Evolutionary conservation across 2,113 vertebrate species (phyloP).

Genomic region (Dasyurus viverrinus): DNA sequence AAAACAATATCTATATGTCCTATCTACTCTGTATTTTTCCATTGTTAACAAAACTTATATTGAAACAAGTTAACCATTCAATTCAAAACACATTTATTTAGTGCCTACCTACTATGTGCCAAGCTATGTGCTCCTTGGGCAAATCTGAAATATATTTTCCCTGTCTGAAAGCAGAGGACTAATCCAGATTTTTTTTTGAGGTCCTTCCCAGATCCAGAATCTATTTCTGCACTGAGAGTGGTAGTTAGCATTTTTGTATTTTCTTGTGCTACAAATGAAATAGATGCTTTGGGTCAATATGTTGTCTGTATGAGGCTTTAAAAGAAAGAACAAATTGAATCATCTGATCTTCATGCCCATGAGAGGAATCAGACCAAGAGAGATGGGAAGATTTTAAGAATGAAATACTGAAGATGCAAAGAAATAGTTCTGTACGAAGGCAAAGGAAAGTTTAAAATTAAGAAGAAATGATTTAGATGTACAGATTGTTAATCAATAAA

Average conservation of each 20-base stretch:
- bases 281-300: background rate
- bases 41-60: background rate
- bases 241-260: background rate
- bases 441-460: background rate
- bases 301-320: background rate
- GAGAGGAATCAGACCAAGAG: background rate
- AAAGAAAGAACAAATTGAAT: background rate
- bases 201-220: background rate
- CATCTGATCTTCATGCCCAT: background rate
- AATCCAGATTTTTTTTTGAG: background rate
- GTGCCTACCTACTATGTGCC: background rate
- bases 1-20: background rate
- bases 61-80: slow-evolving; percentile 28
- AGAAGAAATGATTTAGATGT: no score
- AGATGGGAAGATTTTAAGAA: background rate
- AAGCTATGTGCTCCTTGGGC: background rate
- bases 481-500: background rate
- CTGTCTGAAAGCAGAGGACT: slow-evolving; percentile 21
- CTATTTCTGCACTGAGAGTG: background rate
- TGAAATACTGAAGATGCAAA: background rate
- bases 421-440: background rate
- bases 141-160: background rate
- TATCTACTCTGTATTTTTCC: slow-evolving; percentile 13
- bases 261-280: slow-evolving; percentile 14
- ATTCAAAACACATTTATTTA: background rate